phyloP scores from a whole-genome alignment of 2,113 vertebrate species.

The Corythoichthys haematopterus region DNA sequence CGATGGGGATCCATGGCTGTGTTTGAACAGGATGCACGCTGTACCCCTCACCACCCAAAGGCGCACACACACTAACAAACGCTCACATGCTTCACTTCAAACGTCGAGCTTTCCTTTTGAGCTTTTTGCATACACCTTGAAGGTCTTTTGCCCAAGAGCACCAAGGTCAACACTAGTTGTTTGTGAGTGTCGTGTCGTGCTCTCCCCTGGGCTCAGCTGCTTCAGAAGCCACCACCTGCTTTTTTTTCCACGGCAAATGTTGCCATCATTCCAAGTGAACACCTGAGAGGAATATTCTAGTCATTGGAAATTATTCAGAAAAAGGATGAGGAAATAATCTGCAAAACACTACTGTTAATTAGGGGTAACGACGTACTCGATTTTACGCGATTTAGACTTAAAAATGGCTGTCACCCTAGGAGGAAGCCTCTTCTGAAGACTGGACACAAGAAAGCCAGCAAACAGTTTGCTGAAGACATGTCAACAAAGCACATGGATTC shows the following conservation, averaged over 20 bases:
- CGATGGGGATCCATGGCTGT: conserved; percentile 72
- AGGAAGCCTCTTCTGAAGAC: too few species aligned
- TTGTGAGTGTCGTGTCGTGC: conserved; percentile 62
- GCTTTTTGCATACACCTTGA: conserved; percentile 73
- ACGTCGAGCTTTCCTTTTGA: conserved; percentile 61
- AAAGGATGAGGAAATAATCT: neutral
- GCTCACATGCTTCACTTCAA: conserved; percentile 62
- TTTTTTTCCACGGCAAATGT: conserved; percentile 31
- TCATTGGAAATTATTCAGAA: conserved; percentile 22
- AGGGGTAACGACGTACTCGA: too few species aligned
- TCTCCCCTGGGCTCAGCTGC: conserved; percentile 57
- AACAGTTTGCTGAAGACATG: too few species aligned
- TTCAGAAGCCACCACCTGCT: conserved; percentile 41
- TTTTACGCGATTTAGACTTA: too few species aligned
- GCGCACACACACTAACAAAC: conserved; percentile 15
- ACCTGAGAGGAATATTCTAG: conserved; percentile 47
- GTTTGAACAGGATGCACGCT: conserved; percentile 63
- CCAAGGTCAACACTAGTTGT: conserved; percentile 73
- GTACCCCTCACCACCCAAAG: neutral
- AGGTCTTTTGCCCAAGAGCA: conserved; percentile 64
- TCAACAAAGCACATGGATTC: too few species aligned
- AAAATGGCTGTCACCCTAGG: too few species aligned
- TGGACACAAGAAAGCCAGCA: too few species aligned
- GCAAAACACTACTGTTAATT: neutral
- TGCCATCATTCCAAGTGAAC: conserved; percentile 57